A percentile compares a stretch with the other conserved stretches of the same genome.
Conservation (phyloP, 1,140 invertebrate species). For the Eciton burchellii region DNA sequence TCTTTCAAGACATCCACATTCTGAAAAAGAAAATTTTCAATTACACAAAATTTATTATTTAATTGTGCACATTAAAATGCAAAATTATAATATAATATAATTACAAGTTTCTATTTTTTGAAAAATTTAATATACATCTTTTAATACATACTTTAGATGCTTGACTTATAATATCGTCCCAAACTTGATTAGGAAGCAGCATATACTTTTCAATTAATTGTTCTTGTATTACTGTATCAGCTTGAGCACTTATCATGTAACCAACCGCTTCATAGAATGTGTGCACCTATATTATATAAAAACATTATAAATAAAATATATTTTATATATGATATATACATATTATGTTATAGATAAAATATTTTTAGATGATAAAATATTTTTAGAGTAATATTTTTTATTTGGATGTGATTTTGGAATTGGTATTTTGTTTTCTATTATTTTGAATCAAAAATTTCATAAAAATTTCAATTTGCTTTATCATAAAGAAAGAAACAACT, state of each 20-base stretch:
- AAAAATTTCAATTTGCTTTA: too few species aligned
- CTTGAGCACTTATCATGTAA: conserved; percentile 99
- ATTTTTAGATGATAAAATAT: conserved; percentile 3
- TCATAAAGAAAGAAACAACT: too few species aligned
- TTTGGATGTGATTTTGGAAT: too few species aligned
- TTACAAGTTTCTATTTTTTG: background rate
- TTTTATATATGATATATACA: conserved; percentile 8
- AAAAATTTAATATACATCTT: background rate
- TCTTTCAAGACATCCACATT: conserved; percentile 99
- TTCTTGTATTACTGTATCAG: conserved; percentile 95
- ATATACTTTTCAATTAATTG: conserved; percentile 99
- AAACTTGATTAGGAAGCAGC: conserved; percentile 98
- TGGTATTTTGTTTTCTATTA: too few species aligned
- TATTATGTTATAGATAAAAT: background rate
- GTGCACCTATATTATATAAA: conserved; percentile 91
- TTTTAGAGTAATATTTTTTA: too few species aligned
- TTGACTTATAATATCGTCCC: conserved; percentile 99
- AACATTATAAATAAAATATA: conserved; percentile 53
- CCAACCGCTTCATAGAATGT: conserved; percentile 99
- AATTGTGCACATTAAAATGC: too few species aligned
- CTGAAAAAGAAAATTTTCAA: conserved; percentile 81
- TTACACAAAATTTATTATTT: background rate
- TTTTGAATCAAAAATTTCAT: too few species aligned
- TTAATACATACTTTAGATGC: conserved; percentile 91
- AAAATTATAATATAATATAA: background rate